These are phyloP conservation scores for Whitmania pigra DNA, from an alignment of 1,140 invertebrate species.

Conservation along the genomic window DNA sequence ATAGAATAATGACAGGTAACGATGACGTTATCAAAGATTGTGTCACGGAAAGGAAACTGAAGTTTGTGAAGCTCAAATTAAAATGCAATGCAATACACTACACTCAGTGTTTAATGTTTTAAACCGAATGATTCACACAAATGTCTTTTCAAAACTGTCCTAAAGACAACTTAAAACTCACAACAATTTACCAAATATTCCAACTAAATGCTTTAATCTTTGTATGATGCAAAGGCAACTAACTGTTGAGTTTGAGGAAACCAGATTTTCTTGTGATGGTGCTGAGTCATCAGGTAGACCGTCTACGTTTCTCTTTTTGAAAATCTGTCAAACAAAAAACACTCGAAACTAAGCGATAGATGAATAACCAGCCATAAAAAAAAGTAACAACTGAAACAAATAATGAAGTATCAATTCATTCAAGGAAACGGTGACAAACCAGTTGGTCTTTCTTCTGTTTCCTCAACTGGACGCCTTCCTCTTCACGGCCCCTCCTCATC, in stretches of 20 bases:
- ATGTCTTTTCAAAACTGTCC: no score
- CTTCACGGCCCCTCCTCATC: slow-evolving; percentile 74
- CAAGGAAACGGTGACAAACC: slow-evolving; percentile 25
- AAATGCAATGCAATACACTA: background rate
- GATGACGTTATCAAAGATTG: background rate
- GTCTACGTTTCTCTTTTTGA: slow-evolving; percentile 78
- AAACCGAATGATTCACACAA: no score
- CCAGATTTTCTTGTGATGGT: slow-evolving; percentile 34
- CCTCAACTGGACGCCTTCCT: slow-evolving; percentile 84
- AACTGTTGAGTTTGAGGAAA: slow-evolving; percentile 30
- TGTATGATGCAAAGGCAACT: background rate
- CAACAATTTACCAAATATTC: no score
- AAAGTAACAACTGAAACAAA: background rate
- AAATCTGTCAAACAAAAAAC: slow-evolving; percentile 45
- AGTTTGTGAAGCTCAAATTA: background rate
- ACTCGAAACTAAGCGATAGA: background rate
- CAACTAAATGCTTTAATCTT: no score
- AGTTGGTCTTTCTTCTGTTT: slow-evolving; percentile 78
- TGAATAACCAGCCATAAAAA: background rate
- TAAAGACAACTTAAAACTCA: no score
- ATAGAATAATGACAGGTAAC: background rate
- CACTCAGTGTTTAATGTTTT: no score
- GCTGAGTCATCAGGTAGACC: slow-evolving; percentile 44
- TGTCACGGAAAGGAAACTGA: background rate
- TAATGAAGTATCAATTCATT: background rate